Evolutionary conservation across 2,113 vertebrate genomes (phyloP), one percentile per base, ranked within the genome.

Genomic region (Platysteira castanea): DNA sequence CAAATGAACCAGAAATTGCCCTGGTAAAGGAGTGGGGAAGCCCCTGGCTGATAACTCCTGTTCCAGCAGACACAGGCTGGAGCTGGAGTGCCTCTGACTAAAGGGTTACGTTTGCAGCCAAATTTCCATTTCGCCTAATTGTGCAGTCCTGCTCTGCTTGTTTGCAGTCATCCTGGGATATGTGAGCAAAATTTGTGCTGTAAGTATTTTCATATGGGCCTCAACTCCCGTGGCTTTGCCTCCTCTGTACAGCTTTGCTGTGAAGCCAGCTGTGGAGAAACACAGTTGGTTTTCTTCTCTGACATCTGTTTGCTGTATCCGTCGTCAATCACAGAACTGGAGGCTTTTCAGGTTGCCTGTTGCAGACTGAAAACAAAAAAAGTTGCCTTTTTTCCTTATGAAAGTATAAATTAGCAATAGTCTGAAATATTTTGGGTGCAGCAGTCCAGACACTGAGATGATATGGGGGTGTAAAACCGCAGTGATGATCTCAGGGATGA

Each of bases 251-350:
- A 4, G 75, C 84, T 93, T 90, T 93, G 82, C 93, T 88, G 95
- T 84, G 95, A 95, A 96, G 82, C 87, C 94, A 95, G 87, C 94
- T 96, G 95, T 94, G 67, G 89, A 96, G 82, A 91, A 96, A 90
- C 93, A 49, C 88, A 81, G 95, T 95, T 87, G 93, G 82, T 96
- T 96, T 97, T 94, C 87, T 77, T 90, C 94, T 81, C 85, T 90
- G 95, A 96, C 95, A 95, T 95, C 95, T 96, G 95, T 91, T 95
- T 96, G 90, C 93, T 84, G 84, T 93, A 84, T 74, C 85, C 28
- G 0, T 93, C 22, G 17, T 96, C 95, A 96, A 7, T 95, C 96
- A 89, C 53, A 60, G 83, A 90, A 64, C 76, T 86, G 92, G 83
- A 84, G 79, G 90, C 71, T 28, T 75, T 94, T 91, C 92, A 84